Evolutionary conservation across 2,888 invertebrate species (phyloP).

Genomic region (Clepsis dumicolana): DNA sequence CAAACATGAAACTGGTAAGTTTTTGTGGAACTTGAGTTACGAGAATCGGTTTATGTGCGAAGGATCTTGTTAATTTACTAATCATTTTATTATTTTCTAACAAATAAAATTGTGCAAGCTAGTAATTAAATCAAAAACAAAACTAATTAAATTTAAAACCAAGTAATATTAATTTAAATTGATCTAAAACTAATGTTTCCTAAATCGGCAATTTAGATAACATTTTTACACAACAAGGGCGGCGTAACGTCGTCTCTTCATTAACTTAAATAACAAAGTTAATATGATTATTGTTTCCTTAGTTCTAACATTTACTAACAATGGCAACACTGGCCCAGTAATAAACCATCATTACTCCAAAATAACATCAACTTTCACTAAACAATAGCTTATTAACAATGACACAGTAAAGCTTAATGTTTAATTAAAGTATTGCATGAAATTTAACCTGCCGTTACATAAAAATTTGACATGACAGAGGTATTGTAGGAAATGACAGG

Average conservation of each 20-base stretch:
- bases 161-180: background rate
- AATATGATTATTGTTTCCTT: too few species aligned
- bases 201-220: too few species aligned
- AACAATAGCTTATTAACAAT: conserved; percentile 17
- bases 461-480: conserved; percentile 30
- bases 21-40: background rate
- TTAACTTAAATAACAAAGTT: too few species aligned
- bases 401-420: conserved; percentile 10
- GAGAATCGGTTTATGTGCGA: background rate
- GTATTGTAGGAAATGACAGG: conserved; percentile 30
- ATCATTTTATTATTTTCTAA: background rate
- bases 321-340: background rate
- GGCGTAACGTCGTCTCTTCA: too few species aligned
- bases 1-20: conserved; percentile 81
- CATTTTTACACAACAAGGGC: too few species aligned
- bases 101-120: background rate
- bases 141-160: background rate
- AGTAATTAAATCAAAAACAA: background rate
- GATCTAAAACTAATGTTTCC: too few species aligned
- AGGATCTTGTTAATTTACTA: background rate
- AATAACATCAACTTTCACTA: background rate
- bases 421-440: conserved; percentile 25
- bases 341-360: background rate
- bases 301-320: background rate
- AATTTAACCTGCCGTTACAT: conserved; percentile 20